Percentiles rank a stretch among this genome's conserved stretches.
Evolutionary conservation across 1,140 invertebrate genomes (phyloP).

Genomic region (Archegozetes longisetosus): DNA sequence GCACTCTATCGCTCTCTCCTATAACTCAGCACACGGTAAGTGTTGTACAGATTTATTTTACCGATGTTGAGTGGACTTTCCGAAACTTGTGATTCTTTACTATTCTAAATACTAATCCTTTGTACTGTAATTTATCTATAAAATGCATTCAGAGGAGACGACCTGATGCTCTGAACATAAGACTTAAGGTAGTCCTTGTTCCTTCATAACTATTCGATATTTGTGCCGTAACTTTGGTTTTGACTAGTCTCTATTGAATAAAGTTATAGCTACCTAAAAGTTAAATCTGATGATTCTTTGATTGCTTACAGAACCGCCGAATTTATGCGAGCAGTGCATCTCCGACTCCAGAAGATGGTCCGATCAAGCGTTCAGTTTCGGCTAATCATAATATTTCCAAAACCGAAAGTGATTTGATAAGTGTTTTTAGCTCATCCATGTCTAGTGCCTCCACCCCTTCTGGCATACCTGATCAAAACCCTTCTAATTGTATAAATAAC

Average conservation of each 20-base stretch:
- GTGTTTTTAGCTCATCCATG: constrained; percentile 50
- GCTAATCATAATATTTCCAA: constrained; percentile 46
- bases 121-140: background rate
- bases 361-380: constrained; percentile 58
- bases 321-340: constrained; percentile 23
- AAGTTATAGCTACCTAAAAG: too few species aligned
- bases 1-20: constrained; percentile 72
- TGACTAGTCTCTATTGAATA: too few species aligned
- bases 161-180: background rate
- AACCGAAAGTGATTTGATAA: constrained; percentile 60
- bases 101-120: background rate
- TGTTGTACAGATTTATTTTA: constrained; percentile 2
- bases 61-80: background rate
- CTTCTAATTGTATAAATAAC: constrained; percentile 27
- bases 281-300: background rate
- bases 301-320: constrained; percentile 5
- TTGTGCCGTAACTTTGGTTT: too few species aligned
- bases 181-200: background rate
- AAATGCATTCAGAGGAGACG: background rate
- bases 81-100: background rate
- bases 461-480: constrained; percentile 54
- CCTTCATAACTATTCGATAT: too few species aligned
- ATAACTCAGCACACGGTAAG: constrained; percentile 37
- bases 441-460: constrained; percentile 76
- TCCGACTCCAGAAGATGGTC: constrained; percentile 41